Percentiles rank a stretch among this genome's conserved stretches.
Evolutionary conservation across 2,888 invertebrate genomes (phyloP).

Genomic region (Torymus tubicola): DNA sequence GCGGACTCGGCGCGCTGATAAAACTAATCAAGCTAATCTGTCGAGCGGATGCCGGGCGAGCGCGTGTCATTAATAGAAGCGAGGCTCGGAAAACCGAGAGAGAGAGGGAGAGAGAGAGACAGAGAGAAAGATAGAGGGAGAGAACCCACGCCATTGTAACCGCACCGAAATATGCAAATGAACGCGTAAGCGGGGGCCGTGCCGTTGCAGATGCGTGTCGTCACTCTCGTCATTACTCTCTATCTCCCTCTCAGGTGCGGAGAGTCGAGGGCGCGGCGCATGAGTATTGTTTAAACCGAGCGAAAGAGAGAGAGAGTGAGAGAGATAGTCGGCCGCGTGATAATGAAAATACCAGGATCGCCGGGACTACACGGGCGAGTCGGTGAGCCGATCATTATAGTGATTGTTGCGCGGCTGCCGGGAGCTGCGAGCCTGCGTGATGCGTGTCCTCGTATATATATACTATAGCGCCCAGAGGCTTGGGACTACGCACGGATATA

Average conservation of each 20-base stretch:
- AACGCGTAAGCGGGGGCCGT: conserved; percentile 23
- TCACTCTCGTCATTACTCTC: conserved; percentile 57
- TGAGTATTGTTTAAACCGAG: conserved; percentile 63
- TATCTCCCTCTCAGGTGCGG: conserved; percentile 45
- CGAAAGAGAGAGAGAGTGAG: too few species aligned
- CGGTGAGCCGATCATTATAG: conserved; percentile 63
- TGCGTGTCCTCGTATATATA: too few species aligned
- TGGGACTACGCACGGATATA: not conserved
- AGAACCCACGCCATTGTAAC: conserved; percentile 33
- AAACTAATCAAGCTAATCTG: conserved; percentile 58
- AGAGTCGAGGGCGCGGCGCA: not conserved
- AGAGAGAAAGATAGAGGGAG: not conserved
- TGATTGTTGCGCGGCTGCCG: conserved; percentile 59
- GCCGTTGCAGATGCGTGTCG: conserved; percentile 58
- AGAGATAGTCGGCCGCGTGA: conserved; percentile 60
- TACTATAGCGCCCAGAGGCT: too few species aligned
- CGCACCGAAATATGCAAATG: conserved; percentile 61
- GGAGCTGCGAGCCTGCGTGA: too few species aligned
- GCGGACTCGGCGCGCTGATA: conserved; percentile 41
- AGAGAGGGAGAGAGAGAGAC: conserved; percentile 1
- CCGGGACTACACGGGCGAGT: conserved; percentile 51
- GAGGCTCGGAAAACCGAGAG: conserved; percentile 14
- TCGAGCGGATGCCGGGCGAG: conserved; percentile 37
- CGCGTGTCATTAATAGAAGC: conserved; percentile 35
- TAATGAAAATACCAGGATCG: conserved; percentile 67